A percentile compares a stretch with the other conserved stretches of the same genome.
These are phyloP conservation scores for Colletes collaris DNA, from an alignment of 2,888 invertebrate species.

Conservation along the genomic window DNA sequence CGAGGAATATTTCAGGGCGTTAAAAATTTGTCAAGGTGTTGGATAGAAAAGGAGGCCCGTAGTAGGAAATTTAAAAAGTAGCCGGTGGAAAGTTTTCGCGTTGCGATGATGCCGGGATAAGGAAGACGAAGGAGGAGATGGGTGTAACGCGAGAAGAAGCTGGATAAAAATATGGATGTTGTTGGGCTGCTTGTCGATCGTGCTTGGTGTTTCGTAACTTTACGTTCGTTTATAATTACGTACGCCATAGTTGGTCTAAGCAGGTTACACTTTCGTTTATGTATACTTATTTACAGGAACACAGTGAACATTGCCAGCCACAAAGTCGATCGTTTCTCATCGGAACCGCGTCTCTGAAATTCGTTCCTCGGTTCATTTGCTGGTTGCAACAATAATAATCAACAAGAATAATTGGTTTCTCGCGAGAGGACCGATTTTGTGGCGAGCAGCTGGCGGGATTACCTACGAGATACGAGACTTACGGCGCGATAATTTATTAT, in stretches of 20 bases:
- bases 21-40: conserved; percentile 1
- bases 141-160: conserved; percentile 17
- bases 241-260: conserved; percentile 51
- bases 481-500: conserved; percentile 59
- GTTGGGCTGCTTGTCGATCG: conserved; percentile 27
- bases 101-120: neutral
- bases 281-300: conserved; percentile 69
- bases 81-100: neutral
- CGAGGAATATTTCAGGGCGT: neutral
- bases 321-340: conserved; percentile 29
- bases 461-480: conserved; percentile 67
- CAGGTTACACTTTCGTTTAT: conserved; percentile 62
- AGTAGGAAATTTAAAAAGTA: conserved; percentile 17
- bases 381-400: conserved; percentile 35
- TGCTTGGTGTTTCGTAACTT: conserved; percentile 13
- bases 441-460: conserved; percentile 51
- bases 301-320: conserved; percentile 52
- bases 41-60: conserved; percentile 26
- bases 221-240: conserved; percentile 25
- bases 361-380: too few species aligned
- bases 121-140: neutral
- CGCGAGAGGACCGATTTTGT: conserved; percentile 48
- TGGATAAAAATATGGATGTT: conserved; percentile 26
- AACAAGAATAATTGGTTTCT: conserved; percentile 22
- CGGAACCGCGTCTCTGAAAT: too few species aligned